Evolutionary conservation across 2,113 vertebrate species (phyloP), one percentile per base, ranked within the genome.

Genomic region (Stigmatopora nigra): DNA sequence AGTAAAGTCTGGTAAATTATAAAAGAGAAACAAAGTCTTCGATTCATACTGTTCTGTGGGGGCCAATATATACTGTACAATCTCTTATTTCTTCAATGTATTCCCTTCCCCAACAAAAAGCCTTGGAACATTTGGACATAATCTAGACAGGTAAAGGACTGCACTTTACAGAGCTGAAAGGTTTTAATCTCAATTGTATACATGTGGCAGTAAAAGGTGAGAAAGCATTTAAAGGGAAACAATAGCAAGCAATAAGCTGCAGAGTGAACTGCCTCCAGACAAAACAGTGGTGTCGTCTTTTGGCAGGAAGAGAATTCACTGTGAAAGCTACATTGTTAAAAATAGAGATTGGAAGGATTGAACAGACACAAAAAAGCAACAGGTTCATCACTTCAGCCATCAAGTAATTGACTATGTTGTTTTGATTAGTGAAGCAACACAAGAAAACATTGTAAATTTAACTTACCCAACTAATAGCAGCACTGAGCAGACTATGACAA

Each of bases 401-500:
- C 57, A 5, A 10, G 17, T 17, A 60, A 41, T 20, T 9, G 2
- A 53, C 20, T 22, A 19, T 12, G 2, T 22, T 53, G 19, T 22
- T 47, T 47, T 47, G 12, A 1, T 48, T 48, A 4, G 73, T 49
- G 22, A 35, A 68, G 69, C 67, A 61, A 53, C 71, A 72, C 61
- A 72, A 64, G 69, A 66, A 64, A 52, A 59, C 57, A 65, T 65
- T 65, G 22, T 74, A 68, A 72, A 58, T 62, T 51, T 63, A 68
- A 94, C 96, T 95, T 91, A 99, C 97, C 97, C 97, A 91, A 98
- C 93, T 85, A 99, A 79, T 65, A 99, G 93, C 75, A 99, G 93
- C 71, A 90, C 85, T 22, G 91, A 77, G 65, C 97, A 99, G 83
- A 98, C 73, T 56, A 94, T 80, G 79, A 86, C 80, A 78, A 98